These are phyloP conservation scores for Aegotheles bennettii DNA, from an alignment of 2,113 vertebrate genomes.

Conservation along the genomic window DNA sequence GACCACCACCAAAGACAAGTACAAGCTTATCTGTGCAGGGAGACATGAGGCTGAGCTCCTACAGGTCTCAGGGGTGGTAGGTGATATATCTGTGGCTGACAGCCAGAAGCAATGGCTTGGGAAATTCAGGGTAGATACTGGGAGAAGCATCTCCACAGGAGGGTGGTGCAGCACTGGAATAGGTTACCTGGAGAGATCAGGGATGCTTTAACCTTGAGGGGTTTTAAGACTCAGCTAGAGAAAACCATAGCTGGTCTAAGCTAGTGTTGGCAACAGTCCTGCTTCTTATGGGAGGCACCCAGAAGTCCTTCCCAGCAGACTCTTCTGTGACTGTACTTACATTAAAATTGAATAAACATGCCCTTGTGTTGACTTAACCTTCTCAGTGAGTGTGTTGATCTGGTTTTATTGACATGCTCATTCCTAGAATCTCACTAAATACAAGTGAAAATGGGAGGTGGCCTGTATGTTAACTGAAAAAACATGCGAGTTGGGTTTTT, in stretches of 20 bases:
- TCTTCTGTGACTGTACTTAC: background rate
- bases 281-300: background rate
- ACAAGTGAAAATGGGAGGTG: background rate
- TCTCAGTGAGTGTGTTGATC: background rate
- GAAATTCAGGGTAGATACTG: accelerated
- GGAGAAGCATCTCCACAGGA: background rate
- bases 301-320: background rate
- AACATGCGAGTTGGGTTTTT: background rate
- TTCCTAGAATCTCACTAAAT: constrained; percentile 37
- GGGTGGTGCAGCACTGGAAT: background rate
- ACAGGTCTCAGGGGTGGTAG: background rate
- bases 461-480: background rate
- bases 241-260: background rate
- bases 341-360: constrained; percentile 17
- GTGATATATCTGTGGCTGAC: background rate
- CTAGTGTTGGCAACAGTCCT: background rate
- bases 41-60: background rate
- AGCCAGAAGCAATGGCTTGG: background rate
- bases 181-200: background rate
- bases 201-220: background rate
- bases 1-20: background rate
- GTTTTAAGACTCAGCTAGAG: background rate
- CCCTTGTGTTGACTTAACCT: constrained; percentile 50
- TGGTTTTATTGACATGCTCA: background rate
- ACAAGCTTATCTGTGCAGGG: background rate